Conservation (phyloP, 2,888 invertebrate genomes). For the Rhagonycha lutea region DNA sequence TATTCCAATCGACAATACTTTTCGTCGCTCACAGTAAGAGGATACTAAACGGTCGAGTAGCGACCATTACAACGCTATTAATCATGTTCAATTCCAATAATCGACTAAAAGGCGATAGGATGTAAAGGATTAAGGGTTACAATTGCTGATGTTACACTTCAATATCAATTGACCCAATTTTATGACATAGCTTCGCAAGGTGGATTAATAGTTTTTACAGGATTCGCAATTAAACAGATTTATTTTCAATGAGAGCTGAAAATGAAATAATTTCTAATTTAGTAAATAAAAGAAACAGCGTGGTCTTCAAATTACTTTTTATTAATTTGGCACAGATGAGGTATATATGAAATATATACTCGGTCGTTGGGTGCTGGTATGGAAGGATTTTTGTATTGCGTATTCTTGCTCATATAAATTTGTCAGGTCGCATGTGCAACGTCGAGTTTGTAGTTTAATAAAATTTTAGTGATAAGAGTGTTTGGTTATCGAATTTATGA, state of each 20-base stretch:
- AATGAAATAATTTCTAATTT: neutral
- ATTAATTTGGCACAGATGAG: neutral
- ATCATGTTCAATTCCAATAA: slow-evolving; percentile 14
- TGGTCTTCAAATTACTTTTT: neutral
- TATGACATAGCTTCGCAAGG: neutral
- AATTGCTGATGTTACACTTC: slow-evolving; percentile 13
- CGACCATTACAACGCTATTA: slow-evolving; percentile 15
- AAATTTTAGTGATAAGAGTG: slow-evolving; percentile 45
- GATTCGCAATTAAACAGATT: neutral
- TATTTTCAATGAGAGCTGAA: neutral
- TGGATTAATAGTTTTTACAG: neutral
- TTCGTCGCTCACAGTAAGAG: slow-evolving; percentile 1
- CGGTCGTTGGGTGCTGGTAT: neutral
- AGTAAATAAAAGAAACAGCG: neutral
- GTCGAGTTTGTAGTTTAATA: slow-evolving; percentile 44
- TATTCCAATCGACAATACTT: neutral
- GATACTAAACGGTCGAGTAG: slow-evolving; percentile 6
- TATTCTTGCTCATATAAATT: slow-evolving; percentile 21
- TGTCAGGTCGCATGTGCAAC: slow-evolving; percentile 37
- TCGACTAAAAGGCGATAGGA: slow-evolving; percentile 14
- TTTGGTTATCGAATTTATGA: slow-evolving; percentile 46
- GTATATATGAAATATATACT: neutral
- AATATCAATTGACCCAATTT: neutral
- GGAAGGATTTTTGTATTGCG: slow-evolving; percentile 1
- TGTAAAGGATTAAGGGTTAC: slow-evolving; percentile 14